Percentiles rank a stretch among this genome's conserved stretches.
Conservation (phyloP, 2,113 vertebrate species). For the Gopherus flavomarginatus region DNA sequence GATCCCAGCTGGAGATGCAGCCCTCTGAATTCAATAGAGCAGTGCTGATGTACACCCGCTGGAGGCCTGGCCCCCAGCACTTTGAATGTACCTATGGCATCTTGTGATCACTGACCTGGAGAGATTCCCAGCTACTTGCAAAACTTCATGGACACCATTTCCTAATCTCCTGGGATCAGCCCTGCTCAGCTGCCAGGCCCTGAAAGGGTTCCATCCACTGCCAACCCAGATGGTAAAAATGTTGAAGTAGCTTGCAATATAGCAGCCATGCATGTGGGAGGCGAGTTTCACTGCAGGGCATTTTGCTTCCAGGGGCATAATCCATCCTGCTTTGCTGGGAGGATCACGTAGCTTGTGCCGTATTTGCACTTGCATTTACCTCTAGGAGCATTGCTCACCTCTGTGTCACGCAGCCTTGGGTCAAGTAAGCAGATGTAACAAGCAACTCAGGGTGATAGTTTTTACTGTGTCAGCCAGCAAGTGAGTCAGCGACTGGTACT, state of each 20-base stretch:
- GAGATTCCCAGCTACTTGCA: accelerated
- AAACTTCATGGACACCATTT: background rate
- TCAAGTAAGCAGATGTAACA: background rate
- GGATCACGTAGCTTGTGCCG: background rate
- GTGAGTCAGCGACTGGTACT: background rate
- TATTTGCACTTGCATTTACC: background rate
- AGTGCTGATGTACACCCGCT: accelerated
- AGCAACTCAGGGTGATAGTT: background rate
- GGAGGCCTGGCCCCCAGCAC: background rate
- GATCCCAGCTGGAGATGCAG: too few relatives aligned
- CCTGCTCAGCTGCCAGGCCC: background rate
- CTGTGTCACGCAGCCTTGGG: background rate
- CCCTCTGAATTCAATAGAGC: accelerated
- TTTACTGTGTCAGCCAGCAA: background rate
- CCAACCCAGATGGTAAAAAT: background rate
- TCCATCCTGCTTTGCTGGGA: background rate
- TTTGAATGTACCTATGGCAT: accelerated
- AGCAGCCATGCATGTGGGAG: background rate
- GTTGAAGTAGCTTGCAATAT: background rate
- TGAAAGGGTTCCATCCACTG: background rate
- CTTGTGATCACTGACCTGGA: background rate
- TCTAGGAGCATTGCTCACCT: background rate
- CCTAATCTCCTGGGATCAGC: background rate
- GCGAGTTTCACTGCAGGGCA: background rate
- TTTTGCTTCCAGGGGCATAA: background rate